Base-by-base conservation (phyloP, 2,113 vertebrate species). In the Oreotrochilus melanogaster region DNA sequence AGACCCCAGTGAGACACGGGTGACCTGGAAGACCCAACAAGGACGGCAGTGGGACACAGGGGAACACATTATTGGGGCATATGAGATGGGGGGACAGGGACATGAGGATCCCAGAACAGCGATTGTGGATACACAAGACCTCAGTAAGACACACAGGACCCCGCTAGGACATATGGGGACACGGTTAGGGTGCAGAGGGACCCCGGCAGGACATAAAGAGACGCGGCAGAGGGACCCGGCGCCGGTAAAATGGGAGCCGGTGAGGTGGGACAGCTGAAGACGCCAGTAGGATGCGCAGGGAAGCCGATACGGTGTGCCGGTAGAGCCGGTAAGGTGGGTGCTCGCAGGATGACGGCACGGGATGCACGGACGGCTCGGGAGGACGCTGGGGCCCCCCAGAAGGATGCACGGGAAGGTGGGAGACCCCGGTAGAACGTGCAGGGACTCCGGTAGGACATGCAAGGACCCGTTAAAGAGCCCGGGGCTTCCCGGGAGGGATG, bases 61-160 rank as follows among this genome's bases (percentile, higher is more conserved):
- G 43, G 50, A 28, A 81, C 43, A 7, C 58, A 4, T 10, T 4
- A 2, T 18, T 18, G 28, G 25, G 14, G 9, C 51, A n/a, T 50
- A 2, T 10, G 31, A 43, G 53, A 51, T 35, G 1, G 3, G 51
- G 24, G n/a, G 12, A n/a, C 33, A 2, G 35, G 37, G 37, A 16
- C 37, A 50, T 6, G 8, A 16, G 18, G 31, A 35, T 16, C 22
- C 64, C 16, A 8, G 7, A 14, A 0, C 1, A 7, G 37, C 7
- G 8, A 47, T 13, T n/a, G 37, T 14, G 51, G 57, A 10, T 79
- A 70, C 39, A 4, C 21, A 11, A n/a, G 10, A 84, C 7, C 27
- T 70, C 21, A 13, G 53, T 35, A 86, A 15, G 18, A 57, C 51
- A 14, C 33, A 3, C 24, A 10, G 47, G 25, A 66, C 54, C 48